Evolutionary conservation across 2,113 vertebrate species (phyloP).

Genomic region (Centropus bengalensis): DNA sequence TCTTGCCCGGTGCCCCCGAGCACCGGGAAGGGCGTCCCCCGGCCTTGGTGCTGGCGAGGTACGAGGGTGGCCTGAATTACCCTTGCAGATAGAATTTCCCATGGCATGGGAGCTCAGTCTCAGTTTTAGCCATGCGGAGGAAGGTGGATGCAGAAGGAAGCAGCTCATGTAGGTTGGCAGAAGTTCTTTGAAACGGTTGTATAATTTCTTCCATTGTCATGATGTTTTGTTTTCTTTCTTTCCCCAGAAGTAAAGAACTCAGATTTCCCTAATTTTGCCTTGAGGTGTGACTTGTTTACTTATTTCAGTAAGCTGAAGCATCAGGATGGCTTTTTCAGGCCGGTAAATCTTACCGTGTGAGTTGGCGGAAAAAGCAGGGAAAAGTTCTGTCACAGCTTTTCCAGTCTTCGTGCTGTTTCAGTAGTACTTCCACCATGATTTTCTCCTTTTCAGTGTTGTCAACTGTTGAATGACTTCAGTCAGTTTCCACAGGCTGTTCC

Average conservation of each 20-base stretch:
- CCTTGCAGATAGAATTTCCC: neutral
- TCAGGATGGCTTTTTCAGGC: neutral
- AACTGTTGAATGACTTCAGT: neutral
- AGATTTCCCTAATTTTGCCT: fast-evolving
- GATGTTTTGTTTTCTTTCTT: neutral
- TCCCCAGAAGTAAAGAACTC: neutral
- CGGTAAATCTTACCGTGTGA: neutral
- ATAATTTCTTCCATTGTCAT: fast-evolving
- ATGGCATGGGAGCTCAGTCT: fast-evolving
- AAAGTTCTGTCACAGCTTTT: neutral
- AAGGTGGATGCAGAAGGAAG: neutral
- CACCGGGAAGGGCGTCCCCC: fast-evolving
- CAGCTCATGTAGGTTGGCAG: neutral
- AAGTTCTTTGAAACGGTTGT: neutral
- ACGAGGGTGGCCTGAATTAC: fast-evolving
- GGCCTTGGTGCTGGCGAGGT: neutral
- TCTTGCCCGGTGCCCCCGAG: neutral
- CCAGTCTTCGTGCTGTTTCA: neutral
- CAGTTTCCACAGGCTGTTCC: neutral
- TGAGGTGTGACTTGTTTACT: neutral
- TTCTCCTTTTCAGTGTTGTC: neutral
- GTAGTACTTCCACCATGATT: neutral
- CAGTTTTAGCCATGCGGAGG: neutral
- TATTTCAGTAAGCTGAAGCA: neutral
- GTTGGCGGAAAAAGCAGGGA: neutral